These are phyloP conservation scores for Sinodicranocentrus sp. DNA, from an alignment of 2,888 invertebrate genomes.

Conservation along the genomic window DNA sequence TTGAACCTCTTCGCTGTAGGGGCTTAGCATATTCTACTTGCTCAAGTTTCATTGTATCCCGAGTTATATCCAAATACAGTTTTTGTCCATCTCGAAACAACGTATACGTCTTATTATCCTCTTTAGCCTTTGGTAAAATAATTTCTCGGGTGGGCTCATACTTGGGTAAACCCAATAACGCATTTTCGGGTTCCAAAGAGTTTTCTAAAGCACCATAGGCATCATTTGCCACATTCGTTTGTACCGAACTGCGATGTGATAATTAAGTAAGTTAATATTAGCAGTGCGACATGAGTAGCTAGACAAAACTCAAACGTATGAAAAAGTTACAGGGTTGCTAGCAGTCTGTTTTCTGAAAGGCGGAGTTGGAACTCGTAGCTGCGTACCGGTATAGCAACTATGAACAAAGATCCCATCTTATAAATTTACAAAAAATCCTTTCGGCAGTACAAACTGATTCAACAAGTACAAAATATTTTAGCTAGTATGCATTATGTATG, in stretches of 20 bases:
- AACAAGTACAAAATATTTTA: too few relatives aligned
- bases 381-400: constrained; percentile 60
- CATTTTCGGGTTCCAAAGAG: background rate
- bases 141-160: constrained; percentile 11
- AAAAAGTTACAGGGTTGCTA: background rate
- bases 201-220: too few relatives aligned
- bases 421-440: too few relatives aligned
- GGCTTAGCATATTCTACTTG: constrained; percentile 40
- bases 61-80: constrained; percentile 15
- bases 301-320: too few relatives aligned
- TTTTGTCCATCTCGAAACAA: background rate
- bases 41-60: constrained; percentile 32
- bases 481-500: too few relatives aligned
- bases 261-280: too few relatives aligned
- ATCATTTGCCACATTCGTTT: too few relatives aligned
- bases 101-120: background rate
- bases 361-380: constrained; percentile 62
- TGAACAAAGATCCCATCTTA: constrained; percentile 66
- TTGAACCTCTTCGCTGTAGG: background rate
- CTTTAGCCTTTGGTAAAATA: constrained; percentile 14
- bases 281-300: too few relatives aligned
- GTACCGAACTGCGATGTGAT: too few relatives aligned
- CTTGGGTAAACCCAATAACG: too few relatives aligned
- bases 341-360: constrained; percentile 46
- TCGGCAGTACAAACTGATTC: too few relatives aligned